phyloP scores from a whole-genome alignment of 2,888 invertebrate genomes.

The Malachius bipustulatus region DNA sequence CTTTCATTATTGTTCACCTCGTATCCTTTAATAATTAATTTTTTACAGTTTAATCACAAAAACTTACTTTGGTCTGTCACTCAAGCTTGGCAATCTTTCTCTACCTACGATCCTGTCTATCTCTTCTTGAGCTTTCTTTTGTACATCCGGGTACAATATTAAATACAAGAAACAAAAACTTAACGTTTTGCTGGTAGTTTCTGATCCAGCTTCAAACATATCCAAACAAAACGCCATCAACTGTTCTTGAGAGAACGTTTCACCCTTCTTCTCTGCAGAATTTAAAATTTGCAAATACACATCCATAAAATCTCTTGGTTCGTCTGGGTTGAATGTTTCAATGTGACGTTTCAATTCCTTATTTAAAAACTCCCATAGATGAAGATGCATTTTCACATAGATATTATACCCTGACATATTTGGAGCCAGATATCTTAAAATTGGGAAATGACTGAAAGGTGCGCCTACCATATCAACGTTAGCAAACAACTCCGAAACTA shows the following conservation, averaged over 20 bases:
- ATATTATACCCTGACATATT: conserved; percentile 63
- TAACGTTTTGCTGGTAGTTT: conserved; percentile 70
- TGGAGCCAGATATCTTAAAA: conserved; percentile 57
- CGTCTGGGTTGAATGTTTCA: conserved; percentile 45
- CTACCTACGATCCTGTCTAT: conserved; percentile 63
- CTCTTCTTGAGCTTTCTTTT: conserved; percentile 63
- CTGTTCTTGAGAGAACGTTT: conserved; percentile 58
- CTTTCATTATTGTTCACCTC: not conserved
- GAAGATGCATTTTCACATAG: conserved; percentile 57
- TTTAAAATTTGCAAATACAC: conserved; percentile 60
- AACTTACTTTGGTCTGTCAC: conserved; percentile 57
- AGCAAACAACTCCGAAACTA: conserved; percentile 58
- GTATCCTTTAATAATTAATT: conserved; percentile 3
- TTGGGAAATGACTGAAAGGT: conserved; percentile 67
- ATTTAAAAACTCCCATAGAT: conserved; percentile 59
- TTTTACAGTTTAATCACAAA: conserved; percentile 1
- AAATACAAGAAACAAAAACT: conserved; percentile 67
- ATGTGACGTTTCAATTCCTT: conserved; percentile 63
- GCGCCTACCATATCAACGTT: conserved; percentile 74
- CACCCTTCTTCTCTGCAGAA: conserved; percentile 41
- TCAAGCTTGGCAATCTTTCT: conserved; percentile 52
- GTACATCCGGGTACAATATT: conserved; percentile 57
- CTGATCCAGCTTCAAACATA: conserved; percentile 78
- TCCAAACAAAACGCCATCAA: conserved; percentile 71
- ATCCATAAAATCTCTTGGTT: conserved; percentile 71